Percentiles rank a stretch among this genome's conserved stretches.
Conservation (phyloP, 2,113 vertebrate genomes). For the Pavo muticus region DNA sequence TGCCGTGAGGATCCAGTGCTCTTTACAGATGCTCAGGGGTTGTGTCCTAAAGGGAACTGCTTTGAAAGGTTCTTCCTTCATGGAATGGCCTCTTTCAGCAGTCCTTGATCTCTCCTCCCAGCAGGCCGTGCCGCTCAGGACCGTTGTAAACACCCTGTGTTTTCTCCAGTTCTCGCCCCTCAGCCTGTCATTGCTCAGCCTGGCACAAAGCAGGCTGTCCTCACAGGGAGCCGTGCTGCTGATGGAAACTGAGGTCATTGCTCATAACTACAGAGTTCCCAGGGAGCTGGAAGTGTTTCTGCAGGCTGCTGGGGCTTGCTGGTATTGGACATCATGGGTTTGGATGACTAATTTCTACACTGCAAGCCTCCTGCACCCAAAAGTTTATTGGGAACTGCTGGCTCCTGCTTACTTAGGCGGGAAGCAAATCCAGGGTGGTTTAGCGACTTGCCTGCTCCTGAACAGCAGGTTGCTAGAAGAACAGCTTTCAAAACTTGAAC, state of each 20-base stretch:
- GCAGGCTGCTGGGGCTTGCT: background rate
- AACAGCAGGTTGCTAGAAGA: constrained; percentile 29
- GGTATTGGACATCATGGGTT: background rate
- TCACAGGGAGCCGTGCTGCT: background rate
- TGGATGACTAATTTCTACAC: constrained; percentile 32
- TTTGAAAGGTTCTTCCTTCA: background rate
- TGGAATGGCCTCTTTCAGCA: background rate
- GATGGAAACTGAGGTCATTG: background rate
- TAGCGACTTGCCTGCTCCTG: background rate
- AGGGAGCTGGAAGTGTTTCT: background rate
- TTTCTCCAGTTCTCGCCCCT: background rate
- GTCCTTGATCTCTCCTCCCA: background rate
- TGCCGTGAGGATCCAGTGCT: background rate
- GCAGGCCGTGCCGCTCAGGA: background rate
- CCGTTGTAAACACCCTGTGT: background rate
- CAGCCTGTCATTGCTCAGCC: background rate
- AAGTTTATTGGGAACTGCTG: background rate
- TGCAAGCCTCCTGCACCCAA: background rate
- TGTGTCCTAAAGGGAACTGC: background rate
- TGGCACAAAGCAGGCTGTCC: background rate
- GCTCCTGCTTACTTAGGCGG: background rate
- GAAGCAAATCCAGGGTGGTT: background rate
- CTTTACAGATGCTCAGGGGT: background rate
- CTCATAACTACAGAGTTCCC: background rate
- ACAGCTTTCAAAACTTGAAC: background rate